A percentile compares a stretch with the other conserved stretches of the same genome.
These are phyloP conservation scores for Pseudomyrmex dendroicus DNA, from an alignment of 1,140 invertebrate species.

Conservation along the genomic window DNA sequence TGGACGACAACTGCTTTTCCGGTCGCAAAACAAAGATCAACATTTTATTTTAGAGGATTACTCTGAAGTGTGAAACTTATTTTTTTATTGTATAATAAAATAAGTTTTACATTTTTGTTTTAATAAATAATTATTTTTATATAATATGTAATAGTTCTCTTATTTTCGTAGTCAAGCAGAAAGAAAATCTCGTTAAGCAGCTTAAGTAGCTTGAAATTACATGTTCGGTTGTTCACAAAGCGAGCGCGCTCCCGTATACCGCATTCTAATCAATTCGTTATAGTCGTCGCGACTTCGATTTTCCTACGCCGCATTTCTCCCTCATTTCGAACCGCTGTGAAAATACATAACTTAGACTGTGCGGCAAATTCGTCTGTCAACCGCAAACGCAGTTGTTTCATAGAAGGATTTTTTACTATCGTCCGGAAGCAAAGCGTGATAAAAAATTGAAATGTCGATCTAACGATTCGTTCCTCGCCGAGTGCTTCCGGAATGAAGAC, in stretches of 20 bases:
- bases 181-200: conserved; percentile 75
- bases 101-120: background rate
- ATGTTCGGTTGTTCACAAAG: conserved; percentile 73
- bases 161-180: conserved; percentile 5
- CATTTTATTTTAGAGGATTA: background rate
- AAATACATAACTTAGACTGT: conserved; percentile 34
- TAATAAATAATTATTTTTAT: conserved; percentile 1
- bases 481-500: conserved; percentile 42
- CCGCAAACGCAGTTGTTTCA: conserved; percentile 21
- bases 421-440: conserved; percentile 32
- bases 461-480: conserved; percentile 43
- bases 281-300: conserved; percentile 60
- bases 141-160: background rate
- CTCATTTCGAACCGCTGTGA: conserved; percentile 34
- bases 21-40: no score
- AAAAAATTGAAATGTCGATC: conserved; percentile 46
- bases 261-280: conserved; percentile 81
- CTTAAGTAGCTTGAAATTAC: conserved; percentile 84
- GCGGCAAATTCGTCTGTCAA: conserved; percentile 13
- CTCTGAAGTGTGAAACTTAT: background rate
- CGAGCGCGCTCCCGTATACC: conserved; percentile 69
- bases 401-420: conserved; percentile 32
- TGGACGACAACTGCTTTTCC: no score
- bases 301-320: conserved; percentile 44
- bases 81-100: no score